phyloP scores from a whole-genome alignment of 92 coral and sea anemone species.

The Galaxea fascicularis region DNA sequence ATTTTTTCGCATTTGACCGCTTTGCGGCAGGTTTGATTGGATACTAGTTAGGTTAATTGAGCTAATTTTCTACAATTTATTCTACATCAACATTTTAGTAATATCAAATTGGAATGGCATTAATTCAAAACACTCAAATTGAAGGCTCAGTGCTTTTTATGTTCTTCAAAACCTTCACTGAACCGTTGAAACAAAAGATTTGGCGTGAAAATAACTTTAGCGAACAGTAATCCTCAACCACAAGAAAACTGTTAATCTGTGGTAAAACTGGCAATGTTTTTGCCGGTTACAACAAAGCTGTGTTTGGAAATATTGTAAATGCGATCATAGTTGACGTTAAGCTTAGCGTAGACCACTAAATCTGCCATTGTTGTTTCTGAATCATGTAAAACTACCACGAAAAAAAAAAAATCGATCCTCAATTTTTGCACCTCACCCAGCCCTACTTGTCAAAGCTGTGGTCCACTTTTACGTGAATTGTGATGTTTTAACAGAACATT shows the following conservation, averaged over 20 bases:
- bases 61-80: neutral
- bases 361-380: neutral
- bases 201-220: neutral
- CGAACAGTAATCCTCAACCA: conserved; percentile 2
- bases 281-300: neutral
- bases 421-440: too few species aligned
- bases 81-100: neutral
- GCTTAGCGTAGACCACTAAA: neutral
- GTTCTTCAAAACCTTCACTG: neutral
- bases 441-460: too few species aligned
- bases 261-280: neutral
- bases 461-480: too few species aligned
- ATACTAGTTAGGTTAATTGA: neutral
- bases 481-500: too few species aligned
- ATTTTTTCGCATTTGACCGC: neutral
- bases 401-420: too few species aligned
- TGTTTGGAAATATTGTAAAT: neutral
- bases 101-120: conserved; percentile 7
- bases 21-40: neutral
- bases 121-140: conserved; percentile 21
- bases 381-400: neutral
- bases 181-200: conserved; percentile 17
- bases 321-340: neutral
- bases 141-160: neutral
- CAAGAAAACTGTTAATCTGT: conserved; percentile 13